A percentile compares a stretch with the other conserved stretches of the same genome.
These are phyloP conservation scores for Microtus richardsoni DNA, from an alignment of 2,113 vertebrate genomes.

Conservation along the genomic window DNA sequence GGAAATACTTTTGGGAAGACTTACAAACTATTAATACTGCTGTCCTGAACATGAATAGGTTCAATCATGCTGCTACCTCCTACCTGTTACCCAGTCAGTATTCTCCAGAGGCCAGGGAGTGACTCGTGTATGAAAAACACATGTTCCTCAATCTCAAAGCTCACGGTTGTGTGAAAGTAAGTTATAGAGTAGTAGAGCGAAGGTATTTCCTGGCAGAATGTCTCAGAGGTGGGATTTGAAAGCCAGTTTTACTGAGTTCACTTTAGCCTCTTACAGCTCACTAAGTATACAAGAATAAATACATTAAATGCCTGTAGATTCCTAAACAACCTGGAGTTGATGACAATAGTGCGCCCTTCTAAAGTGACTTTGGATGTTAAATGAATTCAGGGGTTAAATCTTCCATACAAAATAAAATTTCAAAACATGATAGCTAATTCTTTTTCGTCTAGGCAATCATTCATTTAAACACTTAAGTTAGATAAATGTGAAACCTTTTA, in stretches of 20 bases:
- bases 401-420: not conserved
- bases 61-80: not conserved
- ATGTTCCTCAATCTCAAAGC: not conserved
- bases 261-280: not conserved
- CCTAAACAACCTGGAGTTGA: not conserved
- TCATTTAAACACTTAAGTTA: not conserved
- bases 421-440: not conserved
- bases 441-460: not conserved
- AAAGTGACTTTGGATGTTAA: not conserved
- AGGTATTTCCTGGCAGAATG: not conserved
- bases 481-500: not conserved
- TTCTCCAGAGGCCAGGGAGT: not conserved
- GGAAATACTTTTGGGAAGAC: conserved; percentile 27
- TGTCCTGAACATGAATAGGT: not conserved
- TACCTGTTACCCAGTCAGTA: not conserved
- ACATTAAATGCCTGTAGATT: not conserved
- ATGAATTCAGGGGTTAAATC: not conserved
- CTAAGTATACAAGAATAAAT: not conserved
- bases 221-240: not conserved
- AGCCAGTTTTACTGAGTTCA: not conserved
- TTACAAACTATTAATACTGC: conserved; percentile 31
- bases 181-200: not conserved
- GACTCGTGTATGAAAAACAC: not conserved
- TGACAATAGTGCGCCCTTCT: not conserved
- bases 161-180: not conserved